Evolutionary conservation across 2,888 invertebrate species (phyloP).

Genomic region (Octonoba sinensis): DNA sequence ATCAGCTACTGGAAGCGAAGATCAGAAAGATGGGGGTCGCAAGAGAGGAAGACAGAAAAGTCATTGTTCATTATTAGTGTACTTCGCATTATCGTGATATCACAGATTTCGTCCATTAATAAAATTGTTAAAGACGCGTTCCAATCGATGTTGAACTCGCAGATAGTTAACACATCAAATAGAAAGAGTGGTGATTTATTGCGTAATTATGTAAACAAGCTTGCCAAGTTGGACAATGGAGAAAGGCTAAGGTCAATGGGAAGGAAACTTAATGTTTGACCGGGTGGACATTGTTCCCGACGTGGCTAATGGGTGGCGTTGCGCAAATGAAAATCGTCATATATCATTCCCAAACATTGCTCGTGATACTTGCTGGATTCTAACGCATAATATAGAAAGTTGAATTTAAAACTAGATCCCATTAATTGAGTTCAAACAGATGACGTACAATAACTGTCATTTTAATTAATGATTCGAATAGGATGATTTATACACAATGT

Average conservation of each 20-base stretch:
- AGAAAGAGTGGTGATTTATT: slow-evolving; percentile 42
- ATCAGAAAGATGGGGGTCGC: background rate
- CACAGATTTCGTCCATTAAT: slow-evolving; percentile 55
- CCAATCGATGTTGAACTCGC: slow-evolving; percentile 31
- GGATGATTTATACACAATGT: no score
- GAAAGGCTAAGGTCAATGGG: slow-evolving; percentile 1
- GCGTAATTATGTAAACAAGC: slow-evolving; percentile 38
- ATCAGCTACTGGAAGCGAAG: slow-evolving; percentile 42
- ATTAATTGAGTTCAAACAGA: no score
- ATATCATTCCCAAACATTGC: no score
- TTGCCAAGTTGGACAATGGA: background rate
- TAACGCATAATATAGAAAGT: no score
- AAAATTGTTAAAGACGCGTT: slow-evolving; percentile 48
- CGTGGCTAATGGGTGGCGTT: background rate
- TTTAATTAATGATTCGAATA: no score
- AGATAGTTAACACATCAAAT: slow-evolving; percentile 44
- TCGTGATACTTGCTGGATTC: no score
- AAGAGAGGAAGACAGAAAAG: slow-evolving; percentile 13
- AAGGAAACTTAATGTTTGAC: slow-evolving; percentile 14
- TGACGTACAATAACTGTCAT: no score
- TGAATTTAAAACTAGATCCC: no score
- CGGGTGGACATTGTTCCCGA: background rate
- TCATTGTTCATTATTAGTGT: slow-evolving; percentile 57
- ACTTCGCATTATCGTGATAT: slow-evolving; percentile 36
- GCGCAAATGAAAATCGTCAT: no score